Evolutionary conservation across 1,140 invertebrate species (phyloP).

Genomic region (Drusus annulatus): DNA sequence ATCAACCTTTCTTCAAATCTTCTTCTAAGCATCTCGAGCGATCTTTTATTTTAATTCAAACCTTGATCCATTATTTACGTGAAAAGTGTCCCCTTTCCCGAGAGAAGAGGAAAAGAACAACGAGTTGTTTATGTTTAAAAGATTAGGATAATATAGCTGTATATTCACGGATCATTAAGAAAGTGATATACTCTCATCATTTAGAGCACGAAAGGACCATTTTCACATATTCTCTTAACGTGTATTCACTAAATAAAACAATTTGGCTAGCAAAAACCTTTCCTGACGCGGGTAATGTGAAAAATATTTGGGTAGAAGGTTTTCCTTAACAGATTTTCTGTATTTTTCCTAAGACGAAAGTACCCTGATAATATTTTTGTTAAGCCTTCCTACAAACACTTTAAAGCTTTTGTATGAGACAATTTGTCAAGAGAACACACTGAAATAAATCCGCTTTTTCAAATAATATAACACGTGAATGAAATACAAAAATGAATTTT

Average conservation of each 20-base stretch:
- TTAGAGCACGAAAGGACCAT: neutral
- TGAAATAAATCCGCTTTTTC: neutral
- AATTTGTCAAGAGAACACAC: slow-evolving; percentile 11
- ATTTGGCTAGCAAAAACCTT: neutral
- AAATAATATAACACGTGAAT: neutral
- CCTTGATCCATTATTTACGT: too few species aligned
- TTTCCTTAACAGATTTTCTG: neutral
- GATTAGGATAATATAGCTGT: neutral
- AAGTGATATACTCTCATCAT: neutral
- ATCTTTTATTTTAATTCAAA: too few species aligned
- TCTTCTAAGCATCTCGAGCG: too few species aligned
- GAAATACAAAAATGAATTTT: neutral
- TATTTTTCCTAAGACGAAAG: neutral
- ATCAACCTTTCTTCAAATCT: too few species aligned
- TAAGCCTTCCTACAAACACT: neutral
- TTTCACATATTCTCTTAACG: neutral
- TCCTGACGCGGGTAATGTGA: neutral
- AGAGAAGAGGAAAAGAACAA: neutral
- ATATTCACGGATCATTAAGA: slow-evolving; percentile 12
- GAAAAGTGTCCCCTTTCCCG: too few species aligned
- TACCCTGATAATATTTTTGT: neutral
- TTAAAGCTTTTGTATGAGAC: neutral
- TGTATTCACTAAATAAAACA: slow-evolving; percentile 12
- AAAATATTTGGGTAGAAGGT: neutral
- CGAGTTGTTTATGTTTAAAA: neutral